Evolutionary conservation across 1,140 invertebrate genomes (phyloP).

Genomic region (Bathynomus jamesi): DNA sequence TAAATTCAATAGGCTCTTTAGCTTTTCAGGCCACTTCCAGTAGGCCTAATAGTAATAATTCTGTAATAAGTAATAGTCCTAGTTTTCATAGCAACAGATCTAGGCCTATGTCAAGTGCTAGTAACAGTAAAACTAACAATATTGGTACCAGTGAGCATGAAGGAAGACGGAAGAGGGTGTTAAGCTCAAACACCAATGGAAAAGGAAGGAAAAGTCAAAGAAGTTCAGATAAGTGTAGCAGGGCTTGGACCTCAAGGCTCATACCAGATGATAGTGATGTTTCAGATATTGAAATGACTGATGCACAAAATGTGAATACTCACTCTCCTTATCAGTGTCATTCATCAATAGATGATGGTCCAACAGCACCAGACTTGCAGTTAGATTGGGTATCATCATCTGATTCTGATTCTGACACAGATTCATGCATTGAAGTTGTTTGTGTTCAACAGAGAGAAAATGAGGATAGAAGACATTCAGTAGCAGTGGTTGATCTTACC

Average conservation of each 20-base stretch:
- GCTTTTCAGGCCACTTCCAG: neutral
- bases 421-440: conserved; percentile 53
- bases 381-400: conserved; percentile 59
- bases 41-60: neutral
- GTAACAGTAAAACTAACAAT: neutral
- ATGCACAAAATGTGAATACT: neutral
- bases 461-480: conserved; percentile 40
- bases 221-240: neutral
- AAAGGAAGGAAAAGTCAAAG: conserved; percentile 10
- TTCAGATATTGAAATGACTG: conserved; percentile 3
- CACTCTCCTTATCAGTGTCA: neutral
- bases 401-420: conserved; percentile 40
- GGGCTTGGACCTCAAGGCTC: neutral
- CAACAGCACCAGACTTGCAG: conserved; percentile 67
- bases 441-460: conserved; percentile 44
- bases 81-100: neutral
- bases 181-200: neutral
- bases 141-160: neutral
- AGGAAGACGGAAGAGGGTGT: conserved; percentile 4
- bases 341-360: conserved; percentile 45
- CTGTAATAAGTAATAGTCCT: neutral
- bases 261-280: conserved; percentile 1
- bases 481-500: conserved; percentile 57
- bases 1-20: neutral
- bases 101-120: neutral